phyloP scores from a whole-genome alignment of 2,888 invertebrate species.

The Ormyrus nitidulus region DNA sequence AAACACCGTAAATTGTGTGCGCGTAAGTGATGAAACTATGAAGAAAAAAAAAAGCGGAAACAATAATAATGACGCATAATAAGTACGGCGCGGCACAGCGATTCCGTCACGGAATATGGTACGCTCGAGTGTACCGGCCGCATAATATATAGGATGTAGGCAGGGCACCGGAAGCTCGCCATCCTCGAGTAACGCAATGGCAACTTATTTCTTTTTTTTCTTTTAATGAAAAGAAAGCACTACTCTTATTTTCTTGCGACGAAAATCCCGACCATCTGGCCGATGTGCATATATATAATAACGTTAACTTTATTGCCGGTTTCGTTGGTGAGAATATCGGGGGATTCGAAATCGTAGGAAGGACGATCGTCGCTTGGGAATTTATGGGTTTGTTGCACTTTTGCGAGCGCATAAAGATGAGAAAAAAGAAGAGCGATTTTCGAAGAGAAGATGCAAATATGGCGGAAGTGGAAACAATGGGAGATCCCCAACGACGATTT shows the following conservation, averaged over 20 bases:
- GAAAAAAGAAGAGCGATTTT: too few relatives aligned
- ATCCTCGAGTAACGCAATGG: slow-evolving; percentile 12
- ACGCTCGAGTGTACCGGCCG: neutral
- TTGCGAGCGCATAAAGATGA: too few relatives aligned
- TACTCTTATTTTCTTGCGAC: too few relatives aligned
- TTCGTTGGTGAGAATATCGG: too few relatives aligned
- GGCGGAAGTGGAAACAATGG: slow-evolving; percentile 1
- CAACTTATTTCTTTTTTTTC: neutral
- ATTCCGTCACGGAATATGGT: slow-evolving; percentile 11
- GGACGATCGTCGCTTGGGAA: too few relatives aligned
- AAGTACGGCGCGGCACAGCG: neutral
- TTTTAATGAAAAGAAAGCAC: neutral
- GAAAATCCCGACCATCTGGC: too few relatives aligned
- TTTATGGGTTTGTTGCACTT: too few relatives aligned
- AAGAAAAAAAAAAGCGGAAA: neutral
- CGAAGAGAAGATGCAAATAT: neutral
- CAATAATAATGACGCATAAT: slow-evolving; percentile 5
- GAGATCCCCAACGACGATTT: neutral
- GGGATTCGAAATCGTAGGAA: too few relatives aligned
- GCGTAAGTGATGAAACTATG: neutral
- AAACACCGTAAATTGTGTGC: neutral
- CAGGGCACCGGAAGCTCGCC: slow-evolving; percentile 69
- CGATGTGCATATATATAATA: too few relatives aligned
- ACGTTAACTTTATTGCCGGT: too few relatives aligned
- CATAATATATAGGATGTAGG: slow-evolving; percentile 68